These are phyloP conservation scores for Netelia inedita DNA, from an alignment of 2,888 invertebrate species.

Conservation along the genomic window DNA sequence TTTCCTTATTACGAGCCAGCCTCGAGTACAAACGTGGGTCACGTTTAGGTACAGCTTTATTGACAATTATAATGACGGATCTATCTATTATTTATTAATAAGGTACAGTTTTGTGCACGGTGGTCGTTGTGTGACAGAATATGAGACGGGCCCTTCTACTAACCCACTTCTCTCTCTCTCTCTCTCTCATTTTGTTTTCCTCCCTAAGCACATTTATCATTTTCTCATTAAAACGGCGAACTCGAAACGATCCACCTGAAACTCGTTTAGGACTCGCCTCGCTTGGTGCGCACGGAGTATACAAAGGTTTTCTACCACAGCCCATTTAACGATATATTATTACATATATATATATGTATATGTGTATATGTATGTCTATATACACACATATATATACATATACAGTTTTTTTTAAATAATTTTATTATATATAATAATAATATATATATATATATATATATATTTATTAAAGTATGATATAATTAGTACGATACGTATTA, in stretches of 20 bases:
- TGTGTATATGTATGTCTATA: constrained; percentile 16
- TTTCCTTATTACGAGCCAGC: constrained; percentile 46
- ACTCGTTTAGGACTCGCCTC: constrained; percentile 53
- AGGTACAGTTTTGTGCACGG: constrained; percentile 83
- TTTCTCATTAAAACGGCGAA: constrained; percentile 57
- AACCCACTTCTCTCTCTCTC: constrained; percentile 52
- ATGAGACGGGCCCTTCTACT: constrained; percentile 58
- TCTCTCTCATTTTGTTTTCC: constrained; percentile 22
- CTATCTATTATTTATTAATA: constrained; percentile 76
- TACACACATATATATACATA: constrained; percentile 10
- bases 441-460: constrained; percentile 13
- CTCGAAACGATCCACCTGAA: constrained; percentile 46
- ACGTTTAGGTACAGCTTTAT: constrained; percentile 80
- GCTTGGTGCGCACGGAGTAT: constrained; percentile 75
- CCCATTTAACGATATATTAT: constrained; percentile 83
- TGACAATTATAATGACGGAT: constrained; percentile 82
- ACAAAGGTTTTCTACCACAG: constrained; percentile 83
- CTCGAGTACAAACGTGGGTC: constrained; percentile 62
- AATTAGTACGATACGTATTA: constrained; percentile 69
- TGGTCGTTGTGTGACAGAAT: constrained; percentile 80
- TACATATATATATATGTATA: constrained; percentile 67
- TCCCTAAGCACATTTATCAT: constrained; percentile 52
- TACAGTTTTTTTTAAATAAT: constrained; percentile 16
- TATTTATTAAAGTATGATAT: constrained; percentile 62
- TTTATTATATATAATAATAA: constrained; percentile 34